A percentile compares a stretch with the other conserved stretches of the same genome.
Evolutionary conservation across 2,113 vertebrate species (phyloP).

Genomic region (Gymnarchus niloticus): DNA sequence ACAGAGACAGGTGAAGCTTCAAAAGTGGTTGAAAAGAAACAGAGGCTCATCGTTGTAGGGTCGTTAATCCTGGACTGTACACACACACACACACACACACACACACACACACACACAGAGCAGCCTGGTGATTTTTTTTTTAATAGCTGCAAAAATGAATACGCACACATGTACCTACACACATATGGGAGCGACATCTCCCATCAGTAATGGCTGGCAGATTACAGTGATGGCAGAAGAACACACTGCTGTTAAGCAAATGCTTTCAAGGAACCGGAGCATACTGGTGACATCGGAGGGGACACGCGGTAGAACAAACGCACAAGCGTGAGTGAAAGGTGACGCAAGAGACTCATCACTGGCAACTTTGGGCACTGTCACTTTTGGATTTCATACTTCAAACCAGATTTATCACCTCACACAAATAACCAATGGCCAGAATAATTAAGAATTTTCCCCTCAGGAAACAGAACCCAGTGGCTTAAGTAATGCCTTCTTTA

Average conservation of each 20-base stretch:
- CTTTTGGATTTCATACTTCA: background rate
- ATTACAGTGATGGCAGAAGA: background rate
- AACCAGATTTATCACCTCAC: background rate
- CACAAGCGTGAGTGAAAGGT: background rate
- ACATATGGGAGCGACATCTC: too few relatives aligned
- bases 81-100: background rate
- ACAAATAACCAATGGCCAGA: background rate
- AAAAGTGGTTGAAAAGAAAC: background rate
- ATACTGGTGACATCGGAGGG: background rate
- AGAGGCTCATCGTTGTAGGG: background rate
- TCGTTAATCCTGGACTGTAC: slow-evolving; percentile 11
- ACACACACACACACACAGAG: background rate
- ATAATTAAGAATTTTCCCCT: slow-evolving; percentile 20
- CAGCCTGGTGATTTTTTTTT: background rate
- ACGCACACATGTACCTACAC: background rate
- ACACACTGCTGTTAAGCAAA: background rate
- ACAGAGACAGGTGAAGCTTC: slow-evolving; percentile 22
- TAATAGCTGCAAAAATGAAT: background rate
- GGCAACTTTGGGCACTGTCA: background rate
- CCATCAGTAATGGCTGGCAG: background rate
- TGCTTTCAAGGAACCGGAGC: background rate
- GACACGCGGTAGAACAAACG: background rate
- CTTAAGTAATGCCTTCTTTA: slow-evolving; percentile 17
- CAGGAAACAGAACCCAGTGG: slow-evolving; percentile 8
- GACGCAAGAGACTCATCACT: background rate